These are phyloP conservation scores for Columba livia DNA, from an alignment of 2,113 vertebrate genomes.

Conservation along the genomic window DNA sequence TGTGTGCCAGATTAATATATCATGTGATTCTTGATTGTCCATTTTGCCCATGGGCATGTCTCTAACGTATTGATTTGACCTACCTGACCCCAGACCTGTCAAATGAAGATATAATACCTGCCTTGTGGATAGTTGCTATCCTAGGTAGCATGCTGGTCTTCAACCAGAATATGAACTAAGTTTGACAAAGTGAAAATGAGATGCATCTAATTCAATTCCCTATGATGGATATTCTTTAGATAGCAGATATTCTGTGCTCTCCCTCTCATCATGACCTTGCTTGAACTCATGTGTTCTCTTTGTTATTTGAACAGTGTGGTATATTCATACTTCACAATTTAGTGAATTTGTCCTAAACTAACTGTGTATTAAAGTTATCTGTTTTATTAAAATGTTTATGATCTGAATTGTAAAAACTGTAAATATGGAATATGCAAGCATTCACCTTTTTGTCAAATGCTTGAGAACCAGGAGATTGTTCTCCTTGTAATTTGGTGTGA, in stretches of 20 bases:
- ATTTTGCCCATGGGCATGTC: background rate
- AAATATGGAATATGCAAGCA: background rate
- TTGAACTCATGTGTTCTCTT: background rate
- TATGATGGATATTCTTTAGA: background rate
- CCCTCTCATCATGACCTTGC: background rate
- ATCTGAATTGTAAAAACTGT: background rate
- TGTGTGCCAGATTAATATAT: background rate
- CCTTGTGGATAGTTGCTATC: background rate
- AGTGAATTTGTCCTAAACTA: background rate
- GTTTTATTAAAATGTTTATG: background rate
- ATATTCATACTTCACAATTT: background rate
- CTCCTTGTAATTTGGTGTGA: background rate
- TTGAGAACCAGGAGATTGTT: background rate
- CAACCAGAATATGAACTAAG: slow-evolving; percentile 24
- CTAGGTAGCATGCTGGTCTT: background rate
- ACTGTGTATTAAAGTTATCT: background rate
- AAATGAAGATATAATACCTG: slow-evolving; percentile 11
- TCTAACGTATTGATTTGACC: slow-evolving; percentile 38
- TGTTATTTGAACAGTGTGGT: background rate
- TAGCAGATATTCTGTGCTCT: background rate
- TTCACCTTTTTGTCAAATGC: background rate
- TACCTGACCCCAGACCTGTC: slow-evolving; percentile 9
- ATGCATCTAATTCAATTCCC: background rate
- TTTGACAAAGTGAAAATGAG: slow-evolving; percentile 43
- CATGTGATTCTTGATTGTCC: background rate